phyloP scores from a whole-genome alignment of 2,113 vertebrate species.

The Muntiacus muntjak region DNA sequence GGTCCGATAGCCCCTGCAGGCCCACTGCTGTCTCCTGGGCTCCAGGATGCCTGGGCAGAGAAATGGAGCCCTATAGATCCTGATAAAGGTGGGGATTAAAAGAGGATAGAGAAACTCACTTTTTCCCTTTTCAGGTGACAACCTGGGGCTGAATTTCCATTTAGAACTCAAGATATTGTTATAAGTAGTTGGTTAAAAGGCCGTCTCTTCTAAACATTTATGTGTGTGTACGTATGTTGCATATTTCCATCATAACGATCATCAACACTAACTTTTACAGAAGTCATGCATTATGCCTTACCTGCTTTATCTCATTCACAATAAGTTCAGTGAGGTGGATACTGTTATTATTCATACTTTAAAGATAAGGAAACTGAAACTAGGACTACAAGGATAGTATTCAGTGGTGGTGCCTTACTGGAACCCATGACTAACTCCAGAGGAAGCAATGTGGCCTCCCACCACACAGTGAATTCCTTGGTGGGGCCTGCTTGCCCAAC shows the following conservation, averaged over 20 bases:
- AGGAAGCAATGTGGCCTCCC: neutral
- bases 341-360: neutral
- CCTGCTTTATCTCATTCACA: neutral
- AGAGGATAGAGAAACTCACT: neutral
- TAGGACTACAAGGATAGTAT: neutral
- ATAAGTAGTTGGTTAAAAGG: neutral
- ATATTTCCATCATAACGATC: neutral
- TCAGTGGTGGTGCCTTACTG: too few relatives aligned
- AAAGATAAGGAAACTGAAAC: conserved; percentile 5
- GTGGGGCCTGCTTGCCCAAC: neutral
- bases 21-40: neutral
- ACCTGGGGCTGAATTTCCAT: neutral
- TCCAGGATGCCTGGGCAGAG: neutral
- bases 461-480: conserved; percentile 14
- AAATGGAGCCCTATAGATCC: neutral
- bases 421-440: neutral
- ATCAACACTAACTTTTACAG: neutral
- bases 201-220: neutral
- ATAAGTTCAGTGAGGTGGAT: neutral
- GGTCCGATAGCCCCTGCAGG: neutral
- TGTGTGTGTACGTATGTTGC: neutral
- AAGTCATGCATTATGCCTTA: neutral
- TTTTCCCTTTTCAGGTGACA: neutral
- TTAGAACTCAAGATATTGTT: neutral
- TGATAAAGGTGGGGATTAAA: neutral